phyloP scores from a whole-genome alignment of 2,797 vertebrate species.

The Sebastes diaconus region DNA sequence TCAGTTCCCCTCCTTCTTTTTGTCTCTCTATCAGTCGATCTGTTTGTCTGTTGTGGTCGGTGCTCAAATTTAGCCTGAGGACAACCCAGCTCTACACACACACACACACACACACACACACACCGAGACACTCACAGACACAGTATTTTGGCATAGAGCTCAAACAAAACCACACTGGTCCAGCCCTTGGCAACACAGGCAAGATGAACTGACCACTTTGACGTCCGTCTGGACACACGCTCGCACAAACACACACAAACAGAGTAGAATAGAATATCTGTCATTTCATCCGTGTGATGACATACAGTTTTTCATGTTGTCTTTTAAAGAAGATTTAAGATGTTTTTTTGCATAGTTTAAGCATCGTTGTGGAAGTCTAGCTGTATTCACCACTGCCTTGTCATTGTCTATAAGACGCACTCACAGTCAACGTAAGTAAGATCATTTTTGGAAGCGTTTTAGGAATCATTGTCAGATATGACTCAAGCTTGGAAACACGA shows the following conservation, averaged over 20 bases:
- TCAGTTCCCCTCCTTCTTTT: slow-evolving; percentile 51
- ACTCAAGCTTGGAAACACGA: slow-evolving; percentile 28
- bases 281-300: slow-evolving; percentile 15
- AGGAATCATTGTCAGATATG: slow-evolving; percentile 19
- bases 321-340: not conserved
- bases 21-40: slow-evolving; percentile 75
- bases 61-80: slow-evolving; percentile 75
- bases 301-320: not conserved
- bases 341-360: not conserved
- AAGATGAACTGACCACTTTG: slow-evolving; percentile 78
- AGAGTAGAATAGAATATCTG: slow-evolving; percentile 4
- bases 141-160: slow-evolving; percentile 62
- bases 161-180: slow-evolving; percentile 78
- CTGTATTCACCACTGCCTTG: not conserved
- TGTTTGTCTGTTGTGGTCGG: slow-evolving; percentile 78
- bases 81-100: slow-evolving; percentile 54
- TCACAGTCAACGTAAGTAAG: not conserved
- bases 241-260: slow-evolving; percentile 35
- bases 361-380: not conserved
- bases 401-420: not conserved
- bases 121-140: slow-evolving; percentile 1
- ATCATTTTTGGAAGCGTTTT: not conserved
- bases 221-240: slow-evolving; percentile 70
- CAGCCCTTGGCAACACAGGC: slow-evolving; percentile 73
- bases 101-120: slow-evolving; percentile 23